Conservation (phyloP, 2,797 vertebrate species). For the Toxotes lorentzi region DNA sequence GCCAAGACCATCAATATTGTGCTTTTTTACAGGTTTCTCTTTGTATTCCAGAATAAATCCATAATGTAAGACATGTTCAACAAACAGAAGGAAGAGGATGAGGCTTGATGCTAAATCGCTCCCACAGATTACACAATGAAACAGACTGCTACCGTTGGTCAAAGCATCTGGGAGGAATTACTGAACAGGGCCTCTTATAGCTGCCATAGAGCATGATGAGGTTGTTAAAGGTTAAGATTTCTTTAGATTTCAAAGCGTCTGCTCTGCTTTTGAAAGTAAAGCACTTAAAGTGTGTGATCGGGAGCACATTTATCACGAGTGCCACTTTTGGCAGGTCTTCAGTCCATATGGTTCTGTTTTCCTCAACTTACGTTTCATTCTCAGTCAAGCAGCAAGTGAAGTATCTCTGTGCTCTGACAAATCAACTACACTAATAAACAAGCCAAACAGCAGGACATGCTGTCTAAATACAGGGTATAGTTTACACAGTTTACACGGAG, state of each 20-base stretch:
- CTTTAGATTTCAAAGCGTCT: conserved; percentile 54
- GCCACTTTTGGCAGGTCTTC: conserved; percentile 57
- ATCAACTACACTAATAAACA: conserved; percentile 34
- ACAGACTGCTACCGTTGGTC: conserved; percentile 66
- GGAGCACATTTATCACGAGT: conserved; percentile 64
- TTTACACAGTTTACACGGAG: conserved; percentile 12
- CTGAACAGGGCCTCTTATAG: conserved; percentile 32
- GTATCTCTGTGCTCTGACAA: conserved; percentile 11
- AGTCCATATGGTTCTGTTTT: conserved; percentile 60
- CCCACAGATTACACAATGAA: conserved; percentile 43
- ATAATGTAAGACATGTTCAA: conserved; percentile 36
- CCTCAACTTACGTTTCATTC: conserved; percentile 45
- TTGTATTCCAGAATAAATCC: conserved; percentile 22
- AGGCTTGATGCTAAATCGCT: conserved; percentile 48
- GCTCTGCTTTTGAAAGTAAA: conserved; percentile 32
- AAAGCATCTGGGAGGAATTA: conserved; percentile 69
- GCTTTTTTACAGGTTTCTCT: not conserved
- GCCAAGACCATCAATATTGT: not conserved
- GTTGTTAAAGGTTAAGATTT: conserved; percentile 30
- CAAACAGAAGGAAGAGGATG: conserved; percentile 49
- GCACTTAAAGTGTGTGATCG: conserved; percentile 14
- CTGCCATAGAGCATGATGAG: conserved; percentile 47
- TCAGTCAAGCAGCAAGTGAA: conserved; percentile 28
- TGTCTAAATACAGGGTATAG: not conserved
- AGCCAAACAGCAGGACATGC: conserved; percentile 6